Evolutionary conservation across 2,797 vertebrate genomes (phyloP).

Genomic region (Rachycentron canadum): DNA sequence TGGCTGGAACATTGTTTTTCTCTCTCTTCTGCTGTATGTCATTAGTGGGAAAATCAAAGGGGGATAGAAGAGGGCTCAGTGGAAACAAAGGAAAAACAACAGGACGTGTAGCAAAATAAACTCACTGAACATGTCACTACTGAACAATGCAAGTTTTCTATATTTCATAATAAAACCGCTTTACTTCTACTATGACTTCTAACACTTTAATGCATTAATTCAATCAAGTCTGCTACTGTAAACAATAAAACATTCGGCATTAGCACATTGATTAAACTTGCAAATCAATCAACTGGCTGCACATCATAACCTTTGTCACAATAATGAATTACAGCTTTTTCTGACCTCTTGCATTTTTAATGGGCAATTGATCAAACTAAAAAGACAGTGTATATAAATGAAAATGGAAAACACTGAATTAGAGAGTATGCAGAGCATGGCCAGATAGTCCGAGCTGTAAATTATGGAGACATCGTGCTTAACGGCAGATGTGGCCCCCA

Average conservation of each 20-base stretch:
- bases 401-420: conserved; percentile 74
- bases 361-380: conserved; percentile 66
- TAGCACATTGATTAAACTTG: conserved; percentile 49
- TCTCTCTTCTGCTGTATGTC: conserved; percentile 36
- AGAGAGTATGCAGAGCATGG: conserved; percentile 60
- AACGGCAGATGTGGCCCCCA: conserved; percentile 70
- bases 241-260: conserved; percentile 27
- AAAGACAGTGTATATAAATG: conserved; percentile 69
- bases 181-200: too few relatives aligned
- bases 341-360: conserved; percentile 69
- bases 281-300: conserved; percentile 57
- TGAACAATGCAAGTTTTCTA: conserved; percentile 9
- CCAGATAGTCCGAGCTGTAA: conserved; percentile 62
- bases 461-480: conserved; percentile 71
- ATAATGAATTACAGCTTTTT: conserved; percentile 71
- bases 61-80: conserved; percentile 35
- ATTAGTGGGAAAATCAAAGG: conserved; percentile 58
- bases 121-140: conserved; percentile 1
- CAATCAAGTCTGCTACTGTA: not conserved
- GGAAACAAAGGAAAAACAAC: conserved; percentile 48
- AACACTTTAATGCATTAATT: not conserved
- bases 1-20: conserved; percentile 57
- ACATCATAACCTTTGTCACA: conserved; percentile 61
- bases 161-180: not conserved
- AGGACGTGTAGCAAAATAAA: conserved; percentile 2